phyloP scores from a whole-genome alignment of 2,797 vertebrate species.

The Micromesistius poutassou region DNA sequence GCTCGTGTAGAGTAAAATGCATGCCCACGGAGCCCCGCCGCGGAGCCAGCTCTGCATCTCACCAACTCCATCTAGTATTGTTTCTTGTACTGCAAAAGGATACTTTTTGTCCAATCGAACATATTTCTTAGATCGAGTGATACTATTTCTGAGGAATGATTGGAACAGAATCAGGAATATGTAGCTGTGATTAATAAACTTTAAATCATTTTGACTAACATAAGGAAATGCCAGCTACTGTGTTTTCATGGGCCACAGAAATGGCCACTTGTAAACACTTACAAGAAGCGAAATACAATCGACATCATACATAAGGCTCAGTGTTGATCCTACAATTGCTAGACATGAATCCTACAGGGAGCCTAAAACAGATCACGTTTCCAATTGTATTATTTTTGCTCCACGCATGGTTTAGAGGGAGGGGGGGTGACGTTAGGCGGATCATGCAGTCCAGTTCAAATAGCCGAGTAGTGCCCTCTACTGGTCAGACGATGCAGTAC shows the following conservation, averaged over 20 bases:
- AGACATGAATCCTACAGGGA: too few relatives aligned
- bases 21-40: too few relatives aligned
- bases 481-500: background rate
- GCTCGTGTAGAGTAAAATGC: too few relatives aligned
- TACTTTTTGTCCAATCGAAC: background rate
- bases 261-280: background rate
- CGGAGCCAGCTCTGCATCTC: too few relatives aligned
- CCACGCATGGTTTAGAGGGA: too few relatives aligned
- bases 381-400: too few relatives aligned
- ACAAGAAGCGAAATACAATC: conserved; percentile 19
- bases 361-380: too few relatives aligned
- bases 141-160: background rate
- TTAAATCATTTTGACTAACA: background rate
- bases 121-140: background rate
- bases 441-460: background rate
- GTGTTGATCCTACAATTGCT: too few relatives aligned
- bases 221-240: background rate
- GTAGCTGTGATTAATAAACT: background rate
- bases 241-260: background rate
- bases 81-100: too few relatives aligned
- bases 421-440: too few relatives aligned
- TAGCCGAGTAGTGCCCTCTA: background rate
- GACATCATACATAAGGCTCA: too few relatives aligned
- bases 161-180: background rate
- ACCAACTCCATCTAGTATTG: too few relatives aligned